Evolutionary conservation across 64 coral and sea anemone species (phyloP), one percentile per base, ranked within the genome.

Genomic region (Montipora sp.): DNA sequence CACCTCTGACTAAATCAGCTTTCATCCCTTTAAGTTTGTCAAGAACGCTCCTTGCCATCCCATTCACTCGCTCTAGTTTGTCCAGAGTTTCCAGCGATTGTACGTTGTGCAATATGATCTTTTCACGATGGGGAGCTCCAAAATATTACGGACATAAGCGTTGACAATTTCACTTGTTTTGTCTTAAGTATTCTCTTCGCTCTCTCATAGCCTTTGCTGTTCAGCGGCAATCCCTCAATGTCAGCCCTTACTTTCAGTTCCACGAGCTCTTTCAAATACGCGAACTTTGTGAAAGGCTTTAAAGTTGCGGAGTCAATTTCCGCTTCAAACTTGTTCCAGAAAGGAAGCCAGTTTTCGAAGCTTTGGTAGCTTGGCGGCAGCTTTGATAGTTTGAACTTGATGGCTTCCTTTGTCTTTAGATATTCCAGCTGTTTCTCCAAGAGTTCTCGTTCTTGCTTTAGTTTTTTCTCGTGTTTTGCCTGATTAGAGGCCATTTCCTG

Each of bases 221-320:
- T 36, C 36, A 36, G 36, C 1, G 36, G 36, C 36, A 36, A 36
- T 36, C 36, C 36, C 0, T 36, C 36, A 36, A 36, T 36, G 36
- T 36, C 36, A 36, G 36, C 36, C 36, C 36, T 83, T 13, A 92
- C 67, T 66, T 51, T 76, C 18, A 67, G 22, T 51, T 75, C 72
- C 14, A 92, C 61, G 23, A 63, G 73, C 78, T 80, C 78, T 24
- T 80, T 80, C 14, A 80, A n/a, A 59, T 48, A 80, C 48, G 8
- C 78, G 53, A 80, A 80, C n/a, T 80, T 80, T 59, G 78, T 80
- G 47, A 80, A 6, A 5, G 4, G 16, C 44, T 43, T 15, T 80
- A 59, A 18, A 59, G 16, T 80, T 80, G 78, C 24, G 7, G 78
- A 50, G 78, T 80, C 78, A 21, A 80, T 59, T 59, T 80, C 78